Evolutionary conservation across 2,797 vertebrate species (phyloP).

Genomic region (Amazona ochrocephala): DNA sequence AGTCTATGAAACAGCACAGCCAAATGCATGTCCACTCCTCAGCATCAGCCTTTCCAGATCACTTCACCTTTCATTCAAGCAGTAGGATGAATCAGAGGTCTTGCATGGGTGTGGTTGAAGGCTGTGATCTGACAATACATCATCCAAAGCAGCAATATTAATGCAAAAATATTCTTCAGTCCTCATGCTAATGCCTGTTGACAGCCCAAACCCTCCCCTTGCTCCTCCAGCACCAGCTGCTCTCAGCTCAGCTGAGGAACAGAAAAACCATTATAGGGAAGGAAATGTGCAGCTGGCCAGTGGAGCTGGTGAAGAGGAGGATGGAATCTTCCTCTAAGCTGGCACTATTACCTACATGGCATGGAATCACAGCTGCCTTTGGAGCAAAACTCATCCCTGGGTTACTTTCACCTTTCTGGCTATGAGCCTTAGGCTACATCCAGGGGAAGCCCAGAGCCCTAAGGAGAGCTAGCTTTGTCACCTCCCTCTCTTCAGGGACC

Average conservation of each 20-base stretch:
- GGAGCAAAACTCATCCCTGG: not conserved
- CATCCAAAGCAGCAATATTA: not conserved
- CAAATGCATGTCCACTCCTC: not conserved
- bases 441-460: not conserved
- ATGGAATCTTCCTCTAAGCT: not conserved
- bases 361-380: not conserved
- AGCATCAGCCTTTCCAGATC: not conserved
- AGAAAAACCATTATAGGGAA: not conserved
- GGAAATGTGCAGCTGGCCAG: not conserved
- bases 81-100: not conserved
- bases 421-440: not conserved
- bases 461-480: not conserved
- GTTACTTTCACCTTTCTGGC: not conserved
- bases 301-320: not conserved
- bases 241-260: not conserved
- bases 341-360: rapidly evolving
- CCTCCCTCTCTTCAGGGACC: not conserved
- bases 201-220: not conserved
- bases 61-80: not conserved
- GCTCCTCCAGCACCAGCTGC: not conserved
- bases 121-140: not conserved
- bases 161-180: not conserved
- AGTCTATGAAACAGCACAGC: not conserved
- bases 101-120: not conserved
- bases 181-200: not conserved